Conservation (phyloP, 2,797 vertebrate species). For the Morus bassanus region DNA sequence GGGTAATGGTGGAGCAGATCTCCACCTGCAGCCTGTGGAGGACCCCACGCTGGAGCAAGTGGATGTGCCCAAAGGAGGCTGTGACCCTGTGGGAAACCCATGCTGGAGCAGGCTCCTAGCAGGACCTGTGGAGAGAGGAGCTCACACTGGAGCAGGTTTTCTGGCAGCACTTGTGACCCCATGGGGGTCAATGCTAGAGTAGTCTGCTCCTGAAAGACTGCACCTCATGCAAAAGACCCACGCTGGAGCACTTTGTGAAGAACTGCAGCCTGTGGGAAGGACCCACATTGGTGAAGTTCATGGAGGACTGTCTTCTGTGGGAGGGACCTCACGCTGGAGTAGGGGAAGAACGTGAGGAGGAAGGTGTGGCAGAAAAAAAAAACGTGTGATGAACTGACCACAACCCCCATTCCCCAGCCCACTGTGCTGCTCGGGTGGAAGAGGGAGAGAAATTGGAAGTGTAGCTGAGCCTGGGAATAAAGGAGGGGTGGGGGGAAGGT, state of each 20-base stretch:
- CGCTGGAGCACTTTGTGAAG: not conserved
- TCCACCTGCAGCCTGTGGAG: not conserved
- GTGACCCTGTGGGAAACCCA: fast-evolving
- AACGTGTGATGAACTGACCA: not conserved
- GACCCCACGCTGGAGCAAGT: fast-evolving
- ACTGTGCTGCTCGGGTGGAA: fast-evolving
- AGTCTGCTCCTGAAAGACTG: not conserved
- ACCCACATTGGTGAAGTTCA: not conserved
- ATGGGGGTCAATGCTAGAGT: not conserved
- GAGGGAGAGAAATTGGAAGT: not conserved
- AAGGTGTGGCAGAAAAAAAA: not conserved
- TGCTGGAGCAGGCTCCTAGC: not conserved
- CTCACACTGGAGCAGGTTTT: too few species aligned
- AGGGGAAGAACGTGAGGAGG: not conserved
- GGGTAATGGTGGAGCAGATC: fast-evolving
- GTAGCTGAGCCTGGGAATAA: not conserved
- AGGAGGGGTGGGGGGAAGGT: not conserved
- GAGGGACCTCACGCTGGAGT: not conserved
- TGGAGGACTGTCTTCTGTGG: not conserved
- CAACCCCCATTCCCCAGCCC: not conserved
- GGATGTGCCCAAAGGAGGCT: not conserved
- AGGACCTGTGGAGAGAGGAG: too few species aligned
- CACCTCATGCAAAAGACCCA: not conserved
- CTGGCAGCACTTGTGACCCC: too few species aligned
- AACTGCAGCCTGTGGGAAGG: not conserved